phyloP scores from a whole-genome alignment of 2,888 invertebrate species.

The Campoplex nolae region DNA sequence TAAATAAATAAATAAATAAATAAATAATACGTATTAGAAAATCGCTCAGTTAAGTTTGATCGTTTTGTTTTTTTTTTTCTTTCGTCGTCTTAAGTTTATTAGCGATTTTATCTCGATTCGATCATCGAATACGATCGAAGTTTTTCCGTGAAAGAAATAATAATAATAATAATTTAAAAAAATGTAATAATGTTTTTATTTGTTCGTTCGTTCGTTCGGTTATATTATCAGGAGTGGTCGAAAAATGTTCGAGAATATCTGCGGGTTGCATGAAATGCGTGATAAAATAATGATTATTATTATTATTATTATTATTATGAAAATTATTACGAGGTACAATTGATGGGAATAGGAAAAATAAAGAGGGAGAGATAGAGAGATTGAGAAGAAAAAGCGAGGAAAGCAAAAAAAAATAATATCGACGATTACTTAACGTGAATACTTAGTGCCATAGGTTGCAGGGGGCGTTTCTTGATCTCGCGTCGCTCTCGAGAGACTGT shows the following conservation, averaged over 20 bases:
- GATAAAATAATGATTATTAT: conserved; percentile 38
- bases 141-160: background rate
- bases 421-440: conserved; percentile 79
- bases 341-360: background rate
- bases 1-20: conserved; percentile 41
- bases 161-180: background rate
- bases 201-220: background rate
- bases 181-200: conserved; percentile 38
- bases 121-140: conserved; percentile 47
- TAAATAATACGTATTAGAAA: conserved; percentile 43
- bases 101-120: conserved; percentile 58
- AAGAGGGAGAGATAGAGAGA: conserved; percentile 9
- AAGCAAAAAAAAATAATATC: conserved; percentile 53
- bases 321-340: conserved; percentile 54
- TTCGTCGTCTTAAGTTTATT: conserved; percentile 46
- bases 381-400: conserved; percentile 31
- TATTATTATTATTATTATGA: conserved; percentile 46
- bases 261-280: conserved; percentile 59
- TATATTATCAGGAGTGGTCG: conserved; percentile 16
- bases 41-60: conserved; percentile 68
- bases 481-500: conserved; percentile 79
- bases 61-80: conserved; percentile 56
- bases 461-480: conserved; percentile 76
- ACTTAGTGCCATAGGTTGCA: conserved; percentile 84
- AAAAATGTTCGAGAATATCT: conserved; percentile 32